Percentiles rank a stretch among this genome's conserved stretches.
Evolutionary conservation across 2,113 vertebrate genomes (phyloP).

Genomic region (Dasyurus viverrinus): DNA sequence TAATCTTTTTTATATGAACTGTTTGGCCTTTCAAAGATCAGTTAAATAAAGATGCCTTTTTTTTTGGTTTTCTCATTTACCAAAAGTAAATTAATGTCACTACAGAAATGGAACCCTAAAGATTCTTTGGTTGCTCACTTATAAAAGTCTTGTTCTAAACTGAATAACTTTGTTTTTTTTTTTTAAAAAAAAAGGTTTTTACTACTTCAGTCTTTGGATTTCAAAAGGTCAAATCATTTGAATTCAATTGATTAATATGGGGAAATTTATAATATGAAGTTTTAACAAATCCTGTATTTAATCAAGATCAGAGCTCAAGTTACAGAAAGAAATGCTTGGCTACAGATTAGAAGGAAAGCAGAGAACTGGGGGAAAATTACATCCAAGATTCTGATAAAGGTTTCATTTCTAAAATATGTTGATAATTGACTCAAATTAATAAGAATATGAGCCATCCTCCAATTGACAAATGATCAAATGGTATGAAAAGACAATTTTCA

Average conservation of each 20-base stretch:
- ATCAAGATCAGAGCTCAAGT: slow-evolving; percentile 4
- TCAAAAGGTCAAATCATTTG: neutral
- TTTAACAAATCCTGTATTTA: neutral
- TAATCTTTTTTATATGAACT: neutral
- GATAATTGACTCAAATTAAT: too few species aligned
- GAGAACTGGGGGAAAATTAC: too few species aligned
- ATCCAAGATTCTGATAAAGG: too few species aligned
- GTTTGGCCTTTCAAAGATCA: neutral
- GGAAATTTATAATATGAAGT: neutral
- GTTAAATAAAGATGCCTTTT: neutral
- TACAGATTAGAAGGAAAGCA: too few species aligned
- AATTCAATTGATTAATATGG: neutral
- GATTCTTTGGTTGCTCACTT: neutral
- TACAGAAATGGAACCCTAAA: neutral
- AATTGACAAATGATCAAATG: too few species aligned
- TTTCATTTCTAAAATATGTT: too few species aligned
- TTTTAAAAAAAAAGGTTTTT: too few species aligned
- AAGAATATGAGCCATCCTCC: too few species aligned
- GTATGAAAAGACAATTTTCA: too few species aligned
- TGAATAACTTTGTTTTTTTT: neutral
- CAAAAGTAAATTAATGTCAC: neutral
- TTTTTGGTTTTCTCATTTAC: neutral
- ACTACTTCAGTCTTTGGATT: neutral
- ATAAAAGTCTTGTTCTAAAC: neutral
- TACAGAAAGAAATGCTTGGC: neutral